These are phyloP conservation scores for Semaprochilodus insignis DNA, from an alignment of 2,797 vertebrate species.

Conservation along the genomic window DNA sequence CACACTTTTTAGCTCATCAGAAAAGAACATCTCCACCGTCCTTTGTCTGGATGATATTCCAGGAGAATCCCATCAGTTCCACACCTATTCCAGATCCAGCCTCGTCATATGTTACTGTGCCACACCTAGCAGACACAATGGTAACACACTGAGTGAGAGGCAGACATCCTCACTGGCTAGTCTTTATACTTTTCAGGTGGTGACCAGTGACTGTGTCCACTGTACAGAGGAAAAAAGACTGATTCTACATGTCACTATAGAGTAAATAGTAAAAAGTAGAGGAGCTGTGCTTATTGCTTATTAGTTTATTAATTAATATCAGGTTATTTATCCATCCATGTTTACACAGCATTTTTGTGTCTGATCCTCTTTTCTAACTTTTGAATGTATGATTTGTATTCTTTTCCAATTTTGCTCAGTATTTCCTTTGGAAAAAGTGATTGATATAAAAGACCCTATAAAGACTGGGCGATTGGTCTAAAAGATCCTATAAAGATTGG, in stretches of 20 bases:
- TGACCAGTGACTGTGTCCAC: no score
- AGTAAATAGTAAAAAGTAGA: no score
- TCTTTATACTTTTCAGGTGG: not conserved
- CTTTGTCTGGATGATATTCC: conserved; percentile 13
- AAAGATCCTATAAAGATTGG: no score
- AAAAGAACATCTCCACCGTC: not conserved
- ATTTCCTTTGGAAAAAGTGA: no score
- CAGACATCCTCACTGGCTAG: not conserved
- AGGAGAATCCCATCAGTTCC: not conserved
- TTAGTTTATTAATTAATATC: not conserved
- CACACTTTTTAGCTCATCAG: not conserved
- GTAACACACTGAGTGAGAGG: not conserved
- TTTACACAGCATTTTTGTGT: no score
- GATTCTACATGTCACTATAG: no score
- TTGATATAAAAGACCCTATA: no score
- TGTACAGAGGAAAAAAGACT: no score
- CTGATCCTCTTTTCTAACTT: no score
- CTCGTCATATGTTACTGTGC: not conserved
- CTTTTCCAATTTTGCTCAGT: no score
- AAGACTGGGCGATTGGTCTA: no score
- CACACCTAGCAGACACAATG: conserved; percentile 24
- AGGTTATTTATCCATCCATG: not conserved
- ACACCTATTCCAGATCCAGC: not conserved
- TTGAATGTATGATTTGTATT: no score
- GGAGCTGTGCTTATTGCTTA: not conserved